Base-by-base conservation (phyloP, 2,113 vertebrate genomes). In the Lontra canadensis region DNA sequence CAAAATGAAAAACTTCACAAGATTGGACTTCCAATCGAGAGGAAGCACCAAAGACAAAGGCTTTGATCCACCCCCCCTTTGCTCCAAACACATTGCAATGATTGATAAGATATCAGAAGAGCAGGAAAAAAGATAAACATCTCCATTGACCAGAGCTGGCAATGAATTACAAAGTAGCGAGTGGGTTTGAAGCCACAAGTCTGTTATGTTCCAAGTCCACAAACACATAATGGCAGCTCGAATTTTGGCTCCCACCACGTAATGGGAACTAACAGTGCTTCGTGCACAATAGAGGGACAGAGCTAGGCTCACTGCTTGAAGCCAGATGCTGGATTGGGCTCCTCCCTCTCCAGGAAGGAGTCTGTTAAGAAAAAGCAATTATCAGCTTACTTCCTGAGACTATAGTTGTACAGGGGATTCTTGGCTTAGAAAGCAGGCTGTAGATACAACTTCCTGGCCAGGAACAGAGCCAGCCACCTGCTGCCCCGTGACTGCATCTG, bases 361-460 rank as follows among this genome's bases (percentile, higher is more conserved):
- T 81, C 79, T 88, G 67, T 81, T 76, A 69, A 93, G 94, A 87
- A 71, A 90, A 81, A 92, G 76, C 55, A 87, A 61, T 95, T 80
- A 93, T n/a, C 12, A 13, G 1, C 76, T 96, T 78, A 81, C 47
- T 93, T 92, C 39, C 57, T 74, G 80, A 94, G 55, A 90, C n/a
- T 84, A 52, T 23, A 52, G 83, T 63, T 59, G 61, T 55, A 67
- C 9, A 47, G 47, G 42, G 63, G 26, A 69, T n/a, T 71, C 87
- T 92, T 96, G 85, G 49, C 82, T 76, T 89, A 78, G 69, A 49
- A 93, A 94, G 69, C 55, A 85, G 36, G 25, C 63, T 81, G 59
- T 36, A 93, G 61, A 34, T 81, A 88, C 17, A 78, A 85, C 71
- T 93, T 93, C 63, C 76, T 61, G 69, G 44, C 52, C 78, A 91